These are phyloP conservation scores for Habrosyne pyritoides DNA, from an alignment of 2,888 invertebrate species.

Conservation along the genomic window DNA sequence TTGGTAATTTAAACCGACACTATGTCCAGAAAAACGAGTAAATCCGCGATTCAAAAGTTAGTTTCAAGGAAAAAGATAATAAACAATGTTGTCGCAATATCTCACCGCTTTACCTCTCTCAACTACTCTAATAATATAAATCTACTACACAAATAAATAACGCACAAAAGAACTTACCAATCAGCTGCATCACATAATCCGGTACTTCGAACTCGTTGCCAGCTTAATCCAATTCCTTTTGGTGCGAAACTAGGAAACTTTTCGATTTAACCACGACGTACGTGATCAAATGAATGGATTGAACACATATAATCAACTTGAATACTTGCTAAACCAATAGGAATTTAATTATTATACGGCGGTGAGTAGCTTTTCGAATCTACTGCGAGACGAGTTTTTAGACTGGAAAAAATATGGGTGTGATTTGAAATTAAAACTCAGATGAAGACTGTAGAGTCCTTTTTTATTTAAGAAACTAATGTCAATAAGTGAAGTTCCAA, in stretches of 20 bases:
- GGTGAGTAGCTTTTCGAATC: neutral
- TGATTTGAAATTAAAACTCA: neutral
- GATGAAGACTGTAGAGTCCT: neutral
- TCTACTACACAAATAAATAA: slow-evolving; percentile 25
- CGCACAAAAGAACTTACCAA: slow-evolving; percentile 29
- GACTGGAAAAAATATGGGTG: neutral
- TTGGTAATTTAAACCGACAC: too few species aligned
- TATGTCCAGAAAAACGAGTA: too few species aligned
- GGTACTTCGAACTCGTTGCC: slow-evolving; percentile 32
- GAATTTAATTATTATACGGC: slow-evolving; percentile 8
- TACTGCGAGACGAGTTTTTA: neutral
- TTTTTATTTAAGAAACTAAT: too few species aligned
- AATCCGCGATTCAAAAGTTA: too few species aligned
- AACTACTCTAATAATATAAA: neutral
- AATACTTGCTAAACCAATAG: slow-evolving; percentile 21
- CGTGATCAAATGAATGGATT: slow-evolving; percentile 26
- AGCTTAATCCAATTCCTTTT: slow-evolving; percentile 45
- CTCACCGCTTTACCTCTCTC: neutral
- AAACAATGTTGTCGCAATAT: too few species aligned
- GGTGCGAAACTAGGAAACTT: slow-evolving; percentile 43
- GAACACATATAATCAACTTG: slow-evolving; percentile 29
- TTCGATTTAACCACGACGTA: slow-evolving; percentile 36
- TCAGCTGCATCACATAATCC: slow-evolving; percentile 39
- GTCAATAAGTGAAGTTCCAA: too few species aligned
- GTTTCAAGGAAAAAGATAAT: too few species aligned